Evolutionary conservation across 2,888 invertebrate genomes (phyloP).

Genomic region (Cylindroiulus punctatus): DNA sequence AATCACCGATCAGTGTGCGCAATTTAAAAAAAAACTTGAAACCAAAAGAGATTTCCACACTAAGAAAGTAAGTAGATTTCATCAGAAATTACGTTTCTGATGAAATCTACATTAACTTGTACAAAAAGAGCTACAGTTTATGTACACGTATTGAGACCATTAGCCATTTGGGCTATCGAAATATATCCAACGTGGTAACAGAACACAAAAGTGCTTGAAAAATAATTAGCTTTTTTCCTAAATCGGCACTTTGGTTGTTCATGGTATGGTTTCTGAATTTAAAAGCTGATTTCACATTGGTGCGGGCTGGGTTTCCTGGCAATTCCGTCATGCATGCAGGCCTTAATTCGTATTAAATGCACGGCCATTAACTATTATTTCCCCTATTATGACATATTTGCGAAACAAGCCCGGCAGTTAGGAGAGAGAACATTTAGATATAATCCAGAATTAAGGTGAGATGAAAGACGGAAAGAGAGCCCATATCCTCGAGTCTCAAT

Average conservation of each 20-base stretch:
- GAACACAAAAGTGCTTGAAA: not conserved
- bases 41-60: no score
- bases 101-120: no score
- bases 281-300: not conserved
- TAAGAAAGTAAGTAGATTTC: no score
- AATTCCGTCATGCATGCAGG: conserved; percentile 27
- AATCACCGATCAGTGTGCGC: no score
- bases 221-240: not conserved
- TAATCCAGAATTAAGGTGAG: conserved; percentile 27
- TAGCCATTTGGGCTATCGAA: no score
- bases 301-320: not conserved
- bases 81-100: no score
- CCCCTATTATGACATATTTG: conserved; percentile 35
- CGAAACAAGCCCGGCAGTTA: conserved; percentile 33
- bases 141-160: no score
- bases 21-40: no score
- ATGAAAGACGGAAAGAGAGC: conserved; percentile 36
- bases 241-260: not conserved
- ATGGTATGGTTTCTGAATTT: not conserved
- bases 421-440: conserved; percentile 2
- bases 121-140: no score
- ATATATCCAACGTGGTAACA: no score
- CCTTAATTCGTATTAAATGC: conserved; percentile 43
- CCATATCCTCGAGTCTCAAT: conserved; percentile 44
- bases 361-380: conserved; percentile 43